Evolutionary conservation across 1,140 invertebrate genomes (phyloP), one percentile per base, ranked within the genome.

Genomic region (Lasaia peninsularis): DNA sequence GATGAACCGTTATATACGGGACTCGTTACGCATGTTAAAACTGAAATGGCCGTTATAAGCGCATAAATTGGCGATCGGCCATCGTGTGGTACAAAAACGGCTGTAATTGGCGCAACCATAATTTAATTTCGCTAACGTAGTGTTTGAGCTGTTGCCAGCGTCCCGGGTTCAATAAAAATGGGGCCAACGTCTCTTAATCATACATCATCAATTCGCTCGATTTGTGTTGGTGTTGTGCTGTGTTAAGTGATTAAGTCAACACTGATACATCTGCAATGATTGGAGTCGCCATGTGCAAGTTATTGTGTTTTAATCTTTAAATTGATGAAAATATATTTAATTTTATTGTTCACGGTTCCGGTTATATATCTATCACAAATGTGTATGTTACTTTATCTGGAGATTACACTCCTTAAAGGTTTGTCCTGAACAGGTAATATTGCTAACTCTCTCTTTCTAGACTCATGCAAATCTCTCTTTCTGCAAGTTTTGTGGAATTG

Each of bases 81-180:
- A 78, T 81, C 67, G 63, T 69, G 77, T 62, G 78, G 75, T 81
- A 73, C 73, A 78, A 80, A 84, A 81, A 77, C 67, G 70, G 67
- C 64, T 80, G 77, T 81, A 80, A 81, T 81, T 84, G 80, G 71
- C 67, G 68, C 67, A 65, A 65, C 75, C 79, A 80, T 82, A 84
- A 84, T 81, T 84, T 80, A 78, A 81, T 84, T 79, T 62, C 66
- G 75, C 78, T 76, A 81, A 76, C 80, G 74, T 73, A 72, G 74
- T 80, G 69, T 80, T 82, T 82, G 74, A 78, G 70, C 72, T 74
- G 73, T 74, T 81, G 77, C 75, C 79, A 80, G 75, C 66, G 65
- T 62, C 60, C 65, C 60, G 67, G 71, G 78, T 81, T 80, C 73
- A 78, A 81, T 84, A 80, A 84, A 84, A 81, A 77, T 62, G 57